phyloP scores from a whole-genome alignment of 2,888 invertebrate species.

The Lathronympha strigana region DNA sequence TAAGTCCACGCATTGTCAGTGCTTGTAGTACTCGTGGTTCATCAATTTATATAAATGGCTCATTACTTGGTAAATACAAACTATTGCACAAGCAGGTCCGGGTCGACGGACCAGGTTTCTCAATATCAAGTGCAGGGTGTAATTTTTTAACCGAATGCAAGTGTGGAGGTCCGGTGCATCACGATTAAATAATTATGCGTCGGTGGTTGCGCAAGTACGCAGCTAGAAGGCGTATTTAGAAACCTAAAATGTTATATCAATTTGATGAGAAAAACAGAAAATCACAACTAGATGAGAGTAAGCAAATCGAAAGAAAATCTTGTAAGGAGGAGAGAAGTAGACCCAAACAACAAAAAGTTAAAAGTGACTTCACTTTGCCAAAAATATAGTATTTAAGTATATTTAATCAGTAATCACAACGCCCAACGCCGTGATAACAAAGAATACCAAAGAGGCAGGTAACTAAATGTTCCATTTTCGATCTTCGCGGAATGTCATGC shows the following conservation, averaged over 20 bases:
- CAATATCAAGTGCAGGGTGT: constrained; percentile 62
- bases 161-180: constrained; percentile 50
- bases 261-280: no score
- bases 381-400: no score
- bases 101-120: constrained; percentile 63
- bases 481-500: background rate
- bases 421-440: no score
- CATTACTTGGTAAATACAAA: constrained; percentile 67
- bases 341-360: no score
- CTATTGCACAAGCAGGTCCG: constrained; percentile 56
- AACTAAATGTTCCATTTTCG: no score
- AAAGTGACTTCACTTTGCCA: no score
- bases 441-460: no score
- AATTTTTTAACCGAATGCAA: constrained; percentile 65
- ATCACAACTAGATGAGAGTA: no score
- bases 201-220: constrained; percentile 42
- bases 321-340: no score
- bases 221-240: background rate
- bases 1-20: background rate
- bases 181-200: constrained; percentile 50
- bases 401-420: no score
- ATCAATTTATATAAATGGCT: constrained; percentile 73
- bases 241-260: background rate
- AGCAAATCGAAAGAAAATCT: no score
- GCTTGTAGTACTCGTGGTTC: constrained; percentile 47